phyloP scores from a whole-genome alignment of 1,140 invertebrate species.

The Bicyclus anynana region DNA sequence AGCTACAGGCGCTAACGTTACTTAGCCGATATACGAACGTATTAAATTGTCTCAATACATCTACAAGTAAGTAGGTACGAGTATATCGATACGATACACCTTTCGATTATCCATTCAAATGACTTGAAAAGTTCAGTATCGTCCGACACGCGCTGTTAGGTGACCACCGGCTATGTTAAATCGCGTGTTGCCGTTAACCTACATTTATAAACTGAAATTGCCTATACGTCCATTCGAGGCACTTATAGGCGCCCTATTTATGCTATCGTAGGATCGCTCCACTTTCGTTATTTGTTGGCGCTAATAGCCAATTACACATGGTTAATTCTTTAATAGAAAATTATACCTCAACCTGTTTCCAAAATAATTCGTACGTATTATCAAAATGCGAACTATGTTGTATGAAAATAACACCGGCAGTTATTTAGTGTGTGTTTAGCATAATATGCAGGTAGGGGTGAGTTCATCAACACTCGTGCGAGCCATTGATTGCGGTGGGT shows the following conservation, averaged over 20 bases:
- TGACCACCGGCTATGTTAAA: constrained; percentile 28
- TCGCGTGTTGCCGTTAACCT: constrained; percentile 64
- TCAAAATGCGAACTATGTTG: not conserved
- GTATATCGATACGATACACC: not conserved
- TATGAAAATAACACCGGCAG: not conserved
- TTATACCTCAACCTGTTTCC: not conserved
- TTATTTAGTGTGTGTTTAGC: constrained; percentile 28
- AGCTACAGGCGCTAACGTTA: constrained; percentile 11
- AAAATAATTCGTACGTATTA: not conserved
- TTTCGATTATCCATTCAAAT: constrained; percentile 22
- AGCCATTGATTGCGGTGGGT: constrained; percentile 41
- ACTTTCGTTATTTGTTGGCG: constrained; percentile 34
- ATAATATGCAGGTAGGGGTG: constrained; percentile 50
- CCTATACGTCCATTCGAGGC: constrained; percentile 48
- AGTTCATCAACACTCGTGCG: constrained; percentile 57
- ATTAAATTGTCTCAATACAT: constrained; percentile 14
- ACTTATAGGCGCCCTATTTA: constrained; percentile 62
- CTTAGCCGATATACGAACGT: constrained; percentile 2
- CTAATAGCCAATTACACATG: constrained; percentile 18
- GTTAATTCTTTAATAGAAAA: constrained; percentile 7
- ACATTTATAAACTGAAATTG: constrained; percentile 65
- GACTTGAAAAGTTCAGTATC: constrained; percentile 19
- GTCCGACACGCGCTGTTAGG: constrained; percentile 23
- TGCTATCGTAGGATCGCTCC: constrained; percentile 63
- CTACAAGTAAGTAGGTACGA: no score